Percentiles rank a stretch among this genome's conserved stretches.
Evolutionary conservation across 1,140 invertebrate species (phyloP).

Genomic region (Planococcus citri): DNA sequence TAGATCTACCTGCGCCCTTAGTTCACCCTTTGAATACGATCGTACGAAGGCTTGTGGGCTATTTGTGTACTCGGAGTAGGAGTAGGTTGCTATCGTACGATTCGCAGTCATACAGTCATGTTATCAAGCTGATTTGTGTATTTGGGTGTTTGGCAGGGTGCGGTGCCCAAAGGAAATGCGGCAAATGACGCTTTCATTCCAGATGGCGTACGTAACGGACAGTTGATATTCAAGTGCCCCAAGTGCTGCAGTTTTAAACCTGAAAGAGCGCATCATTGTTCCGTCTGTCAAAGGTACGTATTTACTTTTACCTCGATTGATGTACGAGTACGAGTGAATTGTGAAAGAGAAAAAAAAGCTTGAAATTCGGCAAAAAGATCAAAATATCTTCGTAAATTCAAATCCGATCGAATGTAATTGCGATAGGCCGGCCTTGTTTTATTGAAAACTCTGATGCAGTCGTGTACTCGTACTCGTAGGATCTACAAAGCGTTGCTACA

Average conservation of each 20-base stretch:
- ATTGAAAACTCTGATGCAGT: no score
- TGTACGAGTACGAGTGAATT: slow-evolving; percentile 25
- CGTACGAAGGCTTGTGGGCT: slow-evolving; percentile 18
- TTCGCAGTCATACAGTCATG: background rate
- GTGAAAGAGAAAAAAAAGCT: background rate
- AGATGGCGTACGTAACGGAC: slow-evolving; percentile 81
- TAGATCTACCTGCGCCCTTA: slow-evolving; percentile 25
- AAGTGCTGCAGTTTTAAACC: slow-evolving; percentile 99
- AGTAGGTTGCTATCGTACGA: no score
- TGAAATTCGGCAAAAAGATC: no score
- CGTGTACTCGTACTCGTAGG: no score
- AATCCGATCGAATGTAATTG: no score
- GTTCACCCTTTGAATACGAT: no score
- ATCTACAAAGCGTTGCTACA: no score
- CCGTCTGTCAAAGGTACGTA: slow-evolving; percentile 69
- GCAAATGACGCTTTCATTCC: slow-evolving; percentile 96
- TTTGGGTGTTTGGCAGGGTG: slow-evolving; percentile 50
- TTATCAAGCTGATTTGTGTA: background rate
- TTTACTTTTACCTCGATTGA: slow-evolving; percentile 22
- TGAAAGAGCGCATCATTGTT: slow-evolving; percentile 96
- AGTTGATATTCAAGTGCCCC: slow-evolving; percentile 93
- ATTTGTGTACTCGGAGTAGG: no score
- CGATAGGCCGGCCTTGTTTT: no score
- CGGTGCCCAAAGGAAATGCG: slow-evolving; percentile 96
- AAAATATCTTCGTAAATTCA: slow-evolving; percentile 19